Percentiles rank a stretch among this genome's conserved stretches.
These are phyloP conservation scores for Dreissena rostriformis DNA, from an alignment of 1,140 invertebrate species.

Conservation along the genomic window DNA sequence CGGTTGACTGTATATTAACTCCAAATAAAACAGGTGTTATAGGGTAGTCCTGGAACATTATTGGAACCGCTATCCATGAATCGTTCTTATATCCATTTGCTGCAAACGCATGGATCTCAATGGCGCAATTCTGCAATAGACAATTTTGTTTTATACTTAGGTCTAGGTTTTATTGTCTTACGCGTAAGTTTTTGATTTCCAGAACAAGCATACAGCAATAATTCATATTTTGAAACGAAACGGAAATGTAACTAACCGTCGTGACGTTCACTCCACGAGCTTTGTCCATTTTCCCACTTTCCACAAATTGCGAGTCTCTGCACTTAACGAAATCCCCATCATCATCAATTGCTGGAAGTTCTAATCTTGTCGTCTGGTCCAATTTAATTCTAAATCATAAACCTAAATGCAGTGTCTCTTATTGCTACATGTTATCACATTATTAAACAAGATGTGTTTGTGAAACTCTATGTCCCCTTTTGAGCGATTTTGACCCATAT, in stretches of 20 bases:
- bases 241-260: not conserved
- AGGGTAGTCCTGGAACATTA: conserved; percentile 3
- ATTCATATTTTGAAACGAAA: not conserved
- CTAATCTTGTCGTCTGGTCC: not conserved
- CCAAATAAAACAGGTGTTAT: not conserved
- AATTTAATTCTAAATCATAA: conserved; percentile 17
- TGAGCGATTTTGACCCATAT: too few relatives aligned
- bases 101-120: not conserved
- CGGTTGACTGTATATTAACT: not conserved
- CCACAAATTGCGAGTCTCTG: not conserved
- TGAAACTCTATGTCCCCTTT: too few relatives aligned
- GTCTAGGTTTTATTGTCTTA: not conserved
- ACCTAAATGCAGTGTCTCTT: not conserved
- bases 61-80: conserved; percentile 25
- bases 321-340: conserved; percentile 31
- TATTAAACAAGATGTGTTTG: too few relatives aligned
- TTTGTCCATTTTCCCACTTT: not conserved
- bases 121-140: conserved; percentile 18
- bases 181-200: not conserved
- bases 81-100: conserved; percentile 13
- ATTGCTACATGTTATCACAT: too few relatives aligned
- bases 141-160: not conserved
- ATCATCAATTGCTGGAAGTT: conserved; percentile 20
- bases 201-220: not conserved
- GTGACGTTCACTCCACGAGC: not conserved